Evolutionary conservation across 1,140 invertebrate genomes (phyloP), one percentile per base, ranked within the genome.

Genomic region (Andricus grossulariae): DNA sequence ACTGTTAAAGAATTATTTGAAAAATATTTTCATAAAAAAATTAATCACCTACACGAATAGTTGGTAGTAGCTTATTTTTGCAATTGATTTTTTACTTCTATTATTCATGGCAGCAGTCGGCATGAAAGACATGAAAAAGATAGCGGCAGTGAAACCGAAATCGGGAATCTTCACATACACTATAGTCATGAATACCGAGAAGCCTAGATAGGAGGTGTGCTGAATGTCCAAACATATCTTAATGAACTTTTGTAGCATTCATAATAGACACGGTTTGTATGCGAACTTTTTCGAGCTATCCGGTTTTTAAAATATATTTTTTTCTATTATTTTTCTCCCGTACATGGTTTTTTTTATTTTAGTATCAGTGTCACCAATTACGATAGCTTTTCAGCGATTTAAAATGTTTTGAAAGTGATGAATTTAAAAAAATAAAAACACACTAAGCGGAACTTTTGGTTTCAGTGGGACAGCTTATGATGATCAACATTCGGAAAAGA

Each of bases 401-500:
- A 11, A 1, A 45, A 45, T 45, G 8, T 45, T 45, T 45, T 45
- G 10, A 45, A 11, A 11, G 39, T 45, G 39, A 0, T 7, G 39
- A 45, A 8, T 45, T 45, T 45, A 1, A 10, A 1, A 32, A 45
- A 1, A 45, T 45, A 45, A 0, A 45, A 45, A 45, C 6, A 45
- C 39, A 45, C 39, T 45, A 7, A 45, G 10, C 0, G 39, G 21
- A 72, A 39, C 54, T 77, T 18, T 71, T 81, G 77, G 71, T 90
- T 89, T 74, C 81, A 90, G 89, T 77, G 81, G 82, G n/a, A 80
- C 80, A 32, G 93, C 93, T n/a, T 96, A 95, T 83, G 95, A 91
- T 50, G 90, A 96, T 86, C 94, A 95, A 86, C 95, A 95, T 85
- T 94, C 95, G 51, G 95, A 96, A 84, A 98, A 98, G 88, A 88